Conservation (phyloP, 2,888 invertebrate species). For the Cephus pygmeus region DNA sequence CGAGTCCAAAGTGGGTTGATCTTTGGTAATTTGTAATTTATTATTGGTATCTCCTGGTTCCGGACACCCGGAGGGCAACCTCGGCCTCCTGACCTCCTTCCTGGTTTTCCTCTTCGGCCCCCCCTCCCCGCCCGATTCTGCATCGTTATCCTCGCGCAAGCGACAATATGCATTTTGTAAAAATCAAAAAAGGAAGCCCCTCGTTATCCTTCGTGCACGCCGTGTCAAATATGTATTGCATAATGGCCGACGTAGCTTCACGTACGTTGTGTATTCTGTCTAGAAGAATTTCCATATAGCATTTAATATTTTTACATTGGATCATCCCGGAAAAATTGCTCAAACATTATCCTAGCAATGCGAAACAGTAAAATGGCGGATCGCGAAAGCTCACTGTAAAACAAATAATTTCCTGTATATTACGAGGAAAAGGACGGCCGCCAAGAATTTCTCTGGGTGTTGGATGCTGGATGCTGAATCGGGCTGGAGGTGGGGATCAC, state of each 20-base stretch:
- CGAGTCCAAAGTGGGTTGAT: constrained; percentile 28
- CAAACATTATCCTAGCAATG: neutral
- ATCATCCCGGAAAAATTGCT: neutral
- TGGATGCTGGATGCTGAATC: constrained; percentile 14
- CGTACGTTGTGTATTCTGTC: neutral
- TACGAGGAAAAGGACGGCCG: constrained; percentile 17
- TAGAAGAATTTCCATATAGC: neutral
- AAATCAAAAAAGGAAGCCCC: neutral
- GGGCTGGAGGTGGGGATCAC: constrained; percentile 31
- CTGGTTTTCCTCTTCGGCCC: constrained; percentile 15
- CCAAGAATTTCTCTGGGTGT: constrained; percentile 43
- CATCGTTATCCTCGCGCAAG: neutral
- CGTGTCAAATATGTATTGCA: neutral
- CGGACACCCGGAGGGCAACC: constrained; percentile 17
- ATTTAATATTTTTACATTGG: neutral
- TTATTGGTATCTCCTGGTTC: constrained; percentile 30
- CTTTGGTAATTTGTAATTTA: constrained; percentile 38
- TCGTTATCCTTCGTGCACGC: neutral
- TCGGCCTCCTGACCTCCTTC: constrained; percentile 41
- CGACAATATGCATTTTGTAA: neutral
- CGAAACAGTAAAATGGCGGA: neutral
- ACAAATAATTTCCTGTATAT: constrained; percentile 13
- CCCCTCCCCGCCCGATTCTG: neutral
- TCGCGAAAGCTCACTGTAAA: neutral
- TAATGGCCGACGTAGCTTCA: neutral